A percentile compares a stretch with the other conserved stretches of the same genome.
Evolutionary conservation across 2,797 vertebrate genomes (phyloP).

Genomic region (Huso huso): DNA sequence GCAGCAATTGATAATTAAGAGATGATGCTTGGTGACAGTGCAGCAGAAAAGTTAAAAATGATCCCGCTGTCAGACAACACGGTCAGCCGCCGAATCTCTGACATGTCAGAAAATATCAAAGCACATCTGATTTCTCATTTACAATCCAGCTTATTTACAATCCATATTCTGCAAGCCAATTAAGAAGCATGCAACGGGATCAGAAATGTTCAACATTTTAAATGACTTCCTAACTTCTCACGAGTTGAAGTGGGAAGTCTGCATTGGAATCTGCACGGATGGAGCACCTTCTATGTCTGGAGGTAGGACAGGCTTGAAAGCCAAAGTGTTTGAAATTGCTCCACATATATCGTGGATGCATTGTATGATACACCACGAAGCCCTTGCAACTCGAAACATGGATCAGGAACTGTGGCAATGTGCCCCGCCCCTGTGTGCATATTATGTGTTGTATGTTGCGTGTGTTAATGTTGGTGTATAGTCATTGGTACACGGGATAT

Average conservation of each 20-base stretch:
- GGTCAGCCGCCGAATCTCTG: not conserved
- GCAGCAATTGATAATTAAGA: conserved; percentile 8
- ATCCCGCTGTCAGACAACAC: not conserved
- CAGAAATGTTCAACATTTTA: no score
- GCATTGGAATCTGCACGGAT: conserved; percentile 7
- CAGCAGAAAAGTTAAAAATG: not conserved
- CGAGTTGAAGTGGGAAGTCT: conserved; percentile 12
- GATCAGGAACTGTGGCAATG: not conserved
- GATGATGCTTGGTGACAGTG: not conserved
- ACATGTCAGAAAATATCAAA: not conserved
- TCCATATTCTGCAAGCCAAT: not conserved
- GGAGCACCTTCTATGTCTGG: conserved; percentile 12
- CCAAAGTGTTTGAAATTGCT: not conserved
- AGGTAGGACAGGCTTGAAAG: not conserved
- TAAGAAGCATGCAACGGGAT: not conserved
- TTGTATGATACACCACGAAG: conserved; percentile 17
- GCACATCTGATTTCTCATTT: not conserved
- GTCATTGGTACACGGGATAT: no score
- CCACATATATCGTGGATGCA: conserved; percentile 7
- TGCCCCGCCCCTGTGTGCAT: no score
- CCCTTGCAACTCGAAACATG: conserved; percentile 12
- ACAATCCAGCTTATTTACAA: not conserved
- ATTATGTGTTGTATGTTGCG: no score
- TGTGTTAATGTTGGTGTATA: no score
- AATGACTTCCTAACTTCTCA: not conserved